Percentiles rank a stretch among this genome's conserved stretches.
Conservation (phyloP, 2,113 vertebrate species). For the Genyomyrus donnyi region DNA sequence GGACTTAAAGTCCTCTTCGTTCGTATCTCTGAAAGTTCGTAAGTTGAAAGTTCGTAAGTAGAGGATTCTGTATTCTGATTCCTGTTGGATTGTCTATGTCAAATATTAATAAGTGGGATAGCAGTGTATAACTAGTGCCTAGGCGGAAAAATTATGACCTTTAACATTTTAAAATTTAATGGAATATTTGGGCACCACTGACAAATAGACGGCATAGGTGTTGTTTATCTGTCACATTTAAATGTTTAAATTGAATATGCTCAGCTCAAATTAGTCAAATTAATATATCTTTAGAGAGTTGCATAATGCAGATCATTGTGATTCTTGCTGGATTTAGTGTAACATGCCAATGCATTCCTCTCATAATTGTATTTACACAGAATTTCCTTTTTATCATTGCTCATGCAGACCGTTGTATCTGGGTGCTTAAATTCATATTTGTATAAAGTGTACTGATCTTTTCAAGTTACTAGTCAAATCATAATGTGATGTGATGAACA, state of each 20-base stretch:
- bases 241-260: neutral
- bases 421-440: neutral
- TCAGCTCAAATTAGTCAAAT: neutral
- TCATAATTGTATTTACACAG: neutral
- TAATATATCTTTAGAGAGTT: neutral
- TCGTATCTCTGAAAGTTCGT: too few relatives aligned
- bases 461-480: neutral
- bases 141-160: neutral
- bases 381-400: neutral
- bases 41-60: too few relatives aligned
- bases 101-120: neutral
- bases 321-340: neutral
- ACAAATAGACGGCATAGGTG: neutral
- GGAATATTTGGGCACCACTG: neutral
- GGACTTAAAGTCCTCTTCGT: too few relatives aligned
- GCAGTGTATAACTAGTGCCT: neutral
- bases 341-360: neutral
- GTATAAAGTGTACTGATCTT: neutral
- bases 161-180: neutral
- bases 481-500: neutral
- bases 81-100: neutral
- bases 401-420: neutral
- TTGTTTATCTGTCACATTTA: neutral
- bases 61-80: neutral
- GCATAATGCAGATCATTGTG: neutral